Evolutionary conservation across 2,113 vertebrate genomes (phyloP).

Genomic region (Melozone crissalis): DNA sequence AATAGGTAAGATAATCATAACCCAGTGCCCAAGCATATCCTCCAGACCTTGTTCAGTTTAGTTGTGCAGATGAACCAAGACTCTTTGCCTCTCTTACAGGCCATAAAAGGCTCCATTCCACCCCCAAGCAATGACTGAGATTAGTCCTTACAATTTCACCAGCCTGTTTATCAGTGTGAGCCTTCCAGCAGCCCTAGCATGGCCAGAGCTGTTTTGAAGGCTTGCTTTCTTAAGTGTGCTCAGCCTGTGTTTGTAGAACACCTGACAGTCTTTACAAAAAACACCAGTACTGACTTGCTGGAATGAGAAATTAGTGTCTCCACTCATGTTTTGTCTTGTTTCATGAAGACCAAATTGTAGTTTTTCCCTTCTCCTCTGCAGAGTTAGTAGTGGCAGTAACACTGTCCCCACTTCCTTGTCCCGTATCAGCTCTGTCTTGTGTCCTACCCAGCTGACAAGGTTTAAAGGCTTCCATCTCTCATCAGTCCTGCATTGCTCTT

Average conservation of each 20-base stretch:
- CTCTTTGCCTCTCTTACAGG: not conserved
- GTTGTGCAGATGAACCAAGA: not conserved
- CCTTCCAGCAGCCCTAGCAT: not conserved
- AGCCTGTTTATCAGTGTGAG: not conserved
- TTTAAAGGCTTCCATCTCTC: not conserved
- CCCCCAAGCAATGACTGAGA: not conserved
- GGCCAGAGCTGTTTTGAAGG: not conserved
- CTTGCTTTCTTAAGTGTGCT: not conserved
- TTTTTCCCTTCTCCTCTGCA: not conserved
- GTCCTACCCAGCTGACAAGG: not conserved
- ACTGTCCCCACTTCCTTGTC: not conserved
- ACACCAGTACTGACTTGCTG: not conserved
- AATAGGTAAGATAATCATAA: accelerated
- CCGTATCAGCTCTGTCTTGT: not conserved
- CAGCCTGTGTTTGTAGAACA: not conserved
- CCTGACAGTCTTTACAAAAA: not conserved
- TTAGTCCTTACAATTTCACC: not conserved
- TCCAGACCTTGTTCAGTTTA: not conserved
- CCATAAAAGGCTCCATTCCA: not conserved
- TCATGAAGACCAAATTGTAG: not conserved
- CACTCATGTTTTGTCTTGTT: not conserved
- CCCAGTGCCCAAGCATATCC: not conserved
- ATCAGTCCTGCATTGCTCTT: not conserved
- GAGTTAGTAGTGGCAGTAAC: not conserved
- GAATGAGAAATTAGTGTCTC: not conserved